Evolutionary conservation across 2,888 invertebrate genomes (phyloP).

Genomic region (Trissolcus brochymenae): DNA sequence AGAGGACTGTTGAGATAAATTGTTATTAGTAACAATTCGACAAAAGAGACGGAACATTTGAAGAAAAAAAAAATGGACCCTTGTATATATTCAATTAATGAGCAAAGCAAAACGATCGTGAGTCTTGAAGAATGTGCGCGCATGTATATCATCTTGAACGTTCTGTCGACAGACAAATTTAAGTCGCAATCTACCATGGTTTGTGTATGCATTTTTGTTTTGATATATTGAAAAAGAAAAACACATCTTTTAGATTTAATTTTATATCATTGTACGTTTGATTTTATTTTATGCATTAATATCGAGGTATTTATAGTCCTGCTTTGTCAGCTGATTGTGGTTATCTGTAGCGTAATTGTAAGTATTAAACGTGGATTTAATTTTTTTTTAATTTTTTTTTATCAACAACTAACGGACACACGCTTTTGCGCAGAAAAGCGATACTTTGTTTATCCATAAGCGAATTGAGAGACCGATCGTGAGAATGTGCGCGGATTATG

Average conservation of each 20-base stretch:
- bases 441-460: background rate
- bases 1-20: too few species aligned
- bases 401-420: background rate
- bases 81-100: background rate
- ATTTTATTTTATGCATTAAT: background rate
- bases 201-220: too few species aligned
- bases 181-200: too few species aligned
- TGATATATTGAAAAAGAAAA: too few species aligned
- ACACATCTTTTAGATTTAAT: too few species aligned
- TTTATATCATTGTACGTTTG: too few species aligned
- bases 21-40: too few species aligned
- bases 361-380: constrained; percentile 3
- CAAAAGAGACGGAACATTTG: too few species aligned
- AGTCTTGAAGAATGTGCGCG: constrained; percentile 11
- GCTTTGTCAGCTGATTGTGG: constrained; percentile 10
- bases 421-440: too few species aligned
- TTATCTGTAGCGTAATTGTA: constrained; percentile 13
- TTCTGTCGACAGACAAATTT: too few species aligned
- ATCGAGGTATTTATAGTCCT: constrained; percentile 1
- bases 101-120: constrained; percentile 16
- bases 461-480: background rate
- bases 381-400: background rate
- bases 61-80: too few species aligned
- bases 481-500: background rate
- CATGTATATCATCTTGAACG: too few species aligned